These are phyloP conservation scores for Lepus townsendii DNA, from an alignment of 2,797 vertebrate genomes.

Conservation along the genomic window DNA sequence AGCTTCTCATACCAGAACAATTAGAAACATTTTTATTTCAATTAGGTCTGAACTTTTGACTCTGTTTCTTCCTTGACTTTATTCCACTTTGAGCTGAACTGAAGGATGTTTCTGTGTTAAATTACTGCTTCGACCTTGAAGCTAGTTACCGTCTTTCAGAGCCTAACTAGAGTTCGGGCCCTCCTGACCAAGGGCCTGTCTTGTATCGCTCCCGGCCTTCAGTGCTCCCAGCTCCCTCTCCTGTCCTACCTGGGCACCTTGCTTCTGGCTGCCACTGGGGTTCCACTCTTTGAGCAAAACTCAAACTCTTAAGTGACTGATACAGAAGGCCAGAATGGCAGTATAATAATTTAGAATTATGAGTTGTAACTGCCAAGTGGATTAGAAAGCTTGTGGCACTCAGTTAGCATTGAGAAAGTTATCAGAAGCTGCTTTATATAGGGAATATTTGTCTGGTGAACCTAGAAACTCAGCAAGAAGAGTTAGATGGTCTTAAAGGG, in stretches of 20 bases:
- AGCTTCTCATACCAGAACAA: background rate
- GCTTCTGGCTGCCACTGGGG: background rate
- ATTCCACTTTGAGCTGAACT: background rate
- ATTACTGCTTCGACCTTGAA: background rate
- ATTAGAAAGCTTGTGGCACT: background rate
- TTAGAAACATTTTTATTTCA: conserved; percentile 32
- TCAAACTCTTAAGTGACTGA: background rate
- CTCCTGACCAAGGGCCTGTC: background rate
- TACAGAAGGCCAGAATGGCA: background rate
- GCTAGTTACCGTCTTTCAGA: background rate
- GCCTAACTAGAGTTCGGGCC: background rate
- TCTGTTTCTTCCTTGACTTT: background rate
- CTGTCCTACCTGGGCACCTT: background rate
- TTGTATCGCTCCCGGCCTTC: background rate
- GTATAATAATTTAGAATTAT: background rate
- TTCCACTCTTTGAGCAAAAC: conserved; percentile 1
- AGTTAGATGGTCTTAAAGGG: background rate
- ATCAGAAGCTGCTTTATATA: background rate
- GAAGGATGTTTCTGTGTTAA: conserved; percentile 17
- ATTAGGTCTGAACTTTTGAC: conserved; percentile 15
- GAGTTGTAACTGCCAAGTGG: background rate
- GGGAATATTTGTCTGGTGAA: background rate
- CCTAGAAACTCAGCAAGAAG: background rate
- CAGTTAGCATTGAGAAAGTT: background rate
- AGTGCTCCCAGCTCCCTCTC: background rate